Evolutionary conservation across 2,888 invertebrate genomes (phyloP), one percentile per base, ranked within the genome.

Genomic region (Drosophila ochracea): DNA sequence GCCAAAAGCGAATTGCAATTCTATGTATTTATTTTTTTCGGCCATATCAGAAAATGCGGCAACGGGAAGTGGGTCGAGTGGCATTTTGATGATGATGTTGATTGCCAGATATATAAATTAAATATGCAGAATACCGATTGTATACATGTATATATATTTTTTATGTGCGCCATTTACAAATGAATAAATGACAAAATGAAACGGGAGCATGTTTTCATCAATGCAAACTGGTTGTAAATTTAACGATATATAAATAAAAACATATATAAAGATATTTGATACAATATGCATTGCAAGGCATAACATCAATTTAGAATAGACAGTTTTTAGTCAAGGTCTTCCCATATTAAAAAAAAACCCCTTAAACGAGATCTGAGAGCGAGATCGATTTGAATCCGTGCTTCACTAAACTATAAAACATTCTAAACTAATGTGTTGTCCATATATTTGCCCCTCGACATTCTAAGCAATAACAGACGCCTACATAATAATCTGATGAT

Each of bases 81-180:
- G 80, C 83, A 83, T 86, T 79, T 78, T 75, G 73, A 84, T 76
- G 86, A 76, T 83, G 89, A 83, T 82, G 80, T 75, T 87, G 86
- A 90, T 87, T 83, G 87, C 80, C 80, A 86, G 80, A 83, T 87
- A 90, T 87, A 90, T 82, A 89, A 87, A 87, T 87, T 90, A 89
- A 79, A 85, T 88, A 86, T 90, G 89, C 86, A 77, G 72, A 86
- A 79, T 80, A 76, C 69, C 65, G 53, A 76, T 69, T 69, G 57
- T 68, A 47, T 62, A 47, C 41, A 43, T 28, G 37, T 47, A 55
- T 53, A 67, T 86, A 86, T 85, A 62, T 82, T 73, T 81, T 85
- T 73, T 76, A 76, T 82, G 74, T 82, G 85, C 61, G 58, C 76
- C 78, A 80, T 87, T 90, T 90, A 85, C 86, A 83, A 83, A 90